Evolutionary conservation across 1,140 invertebrate species (phyloP).

Genomic region (Helicoverpa zea): DNA sequence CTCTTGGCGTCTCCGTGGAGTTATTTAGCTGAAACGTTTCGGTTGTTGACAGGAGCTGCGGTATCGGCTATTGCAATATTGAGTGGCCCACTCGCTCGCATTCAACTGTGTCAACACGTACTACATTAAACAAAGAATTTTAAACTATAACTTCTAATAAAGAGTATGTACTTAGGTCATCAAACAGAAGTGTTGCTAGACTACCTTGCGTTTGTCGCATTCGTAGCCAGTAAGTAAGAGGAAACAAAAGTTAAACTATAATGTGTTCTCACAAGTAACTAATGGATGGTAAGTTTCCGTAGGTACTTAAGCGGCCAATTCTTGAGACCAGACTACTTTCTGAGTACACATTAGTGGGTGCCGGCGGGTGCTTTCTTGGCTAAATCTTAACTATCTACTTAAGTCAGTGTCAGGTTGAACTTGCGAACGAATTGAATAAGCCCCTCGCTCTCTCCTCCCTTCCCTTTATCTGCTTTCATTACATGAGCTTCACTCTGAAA

Average conservation of each 20-base stretch:
- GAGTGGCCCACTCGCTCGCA: slow-evolving; percentile 45
- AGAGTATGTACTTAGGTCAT: neutral
- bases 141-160: slow-evolving; percentile 8
- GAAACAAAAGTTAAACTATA: slow-evolving; percentile 82
- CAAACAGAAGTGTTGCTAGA: slow-evolving; percentile 24
- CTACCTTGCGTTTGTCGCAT: slow-evolving; percentile 58
- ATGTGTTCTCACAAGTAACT: slow-evolving; percentile 81
- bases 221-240: slow-evolving; percentile 70
- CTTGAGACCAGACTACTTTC: slow-evolving; percentile 80
- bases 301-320: slow-evolving; percentile 81
- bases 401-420: slow-evolving; percentile 78
- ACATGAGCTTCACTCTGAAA: slow-evolving; percentile 80
- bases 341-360: slow-evolving; percentile 82
- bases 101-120: slow-evolving; percentile 41
- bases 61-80: slow-evolving; percentile 59
- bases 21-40: slow-evolving; percentile 82
- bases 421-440: slow-evolving; percentile 79
- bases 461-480: slow-evolving; percentile 81
- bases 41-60: slow-evolving; percentile 72
- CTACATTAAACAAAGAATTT: slow-evolving; percentile 39
- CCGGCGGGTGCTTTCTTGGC: slow-evolving; percentile 71
- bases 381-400: slow-evolving; percentile 85
- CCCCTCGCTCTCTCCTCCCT: slow-evolving; percentile 68
- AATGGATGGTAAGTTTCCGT: slow-evolving; percentile 82
- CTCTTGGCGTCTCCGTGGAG: slow-evolving; percentile 65